Evolutionary conservation across 2,888 invertebrate genomes (phyloP).

Genomic region (Cybosia mesomella): DNA sequence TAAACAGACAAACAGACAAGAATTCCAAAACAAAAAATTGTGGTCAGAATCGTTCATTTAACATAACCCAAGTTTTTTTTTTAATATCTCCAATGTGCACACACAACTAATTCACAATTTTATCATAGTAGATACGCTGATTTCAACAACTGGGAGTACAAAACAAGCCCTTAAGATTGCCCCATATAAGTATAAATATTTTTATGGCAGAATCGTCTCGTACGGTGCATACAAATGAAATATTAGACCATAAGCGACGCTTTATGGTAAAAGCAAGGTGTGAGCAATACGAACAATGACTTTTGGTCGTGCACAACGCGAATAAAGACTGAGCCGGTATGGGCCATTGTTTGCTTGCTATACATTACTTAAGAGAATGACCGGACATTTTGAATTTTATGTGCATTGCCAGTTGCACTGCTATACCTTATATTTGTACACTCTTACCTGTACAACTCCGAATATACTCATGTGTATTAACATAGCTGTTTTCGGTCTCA

Average conservation of each 20-base stretch:
- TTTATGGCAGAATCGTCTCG: constrained; percentile 25
- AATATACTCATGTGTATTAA: no score
- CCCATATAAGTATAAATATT: constrained; percentile 19
- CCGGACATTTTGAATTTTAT: constrained; percentile 36
- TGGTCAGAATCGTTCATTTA: no score
- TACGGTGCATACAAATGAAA: constrained; percentile 53
- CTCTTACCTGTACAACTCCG: background rate
- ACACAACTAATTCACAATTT: no score
- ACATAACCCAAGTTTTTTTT: no score
- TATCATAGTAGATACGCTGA: no score
- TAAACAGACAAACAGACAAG: no score
- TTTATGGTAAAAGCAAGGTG: constrained; percentile 42
- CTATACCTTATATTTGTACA: background rate
- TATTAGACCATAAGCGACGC: constrained; percentile 50
- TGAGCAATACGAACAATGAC: constrained; percentile 56
- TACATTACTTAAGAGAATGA: constrained; percentile 28
- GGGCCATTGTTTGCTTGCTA: constrained; percentile 54
- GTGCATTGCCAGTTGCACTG: constrained; percentile 10
- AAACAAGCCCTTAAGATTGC: constrained; percentile 27
- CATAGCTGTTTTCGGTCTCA: no score
- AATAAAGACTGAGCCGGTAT: constrained; percentile 37
- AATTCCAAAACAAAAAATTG: no score
- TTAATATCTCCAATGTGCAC: no score
- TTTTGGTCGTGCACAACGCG: constrained; percentile 46
- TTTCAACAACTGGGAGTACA: constrained; percentile 3